A percentile compares a stretch with the other conserved stretches of the same genome.
Evolutionary conservation across 2,888 invertebrate genomes (phyloP).

Genomic region (Pemphredon lugubris): DNA sequence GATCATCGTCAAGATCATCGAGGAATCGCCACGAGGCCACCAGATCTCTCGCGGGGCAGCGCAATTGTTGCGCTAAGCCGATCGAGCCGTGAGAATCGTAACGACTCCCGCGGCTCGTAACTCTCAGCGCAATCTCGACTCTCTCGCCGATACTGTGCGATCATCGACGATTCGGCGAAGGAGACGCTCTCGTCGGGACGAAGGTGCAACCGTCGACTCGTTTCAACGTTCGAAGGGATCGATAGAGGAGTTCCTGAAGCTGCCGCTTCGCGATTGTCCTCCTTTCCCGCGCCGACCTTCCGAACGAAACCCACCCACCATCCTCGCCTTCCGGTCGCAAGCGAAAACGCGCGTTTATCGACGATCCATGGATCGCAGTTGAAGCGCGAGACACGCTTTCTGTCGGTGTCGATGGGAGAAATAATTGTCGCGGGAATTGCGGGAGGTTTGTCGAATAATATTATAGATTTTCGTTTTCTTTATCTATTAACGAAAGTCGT

Average conservation of each 20-base stretch:
- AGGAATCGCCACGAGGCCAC: conserved; percentile 66
- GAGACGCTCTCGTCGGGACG: conserved; percentile 20
- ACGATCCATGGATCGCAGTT: conserved; percentile 7
- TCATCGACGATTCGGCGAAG: conserved; percentile 39
- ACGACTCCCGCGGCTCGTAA: conserved; percentile 49
- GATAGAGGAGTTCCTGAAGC: conserved; percentile 35
- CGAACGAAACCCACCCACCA: conserved; percentile 42
- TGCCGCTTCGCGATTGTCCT: conserved; percentile 51
- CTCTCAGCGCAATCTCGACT: conserved; percentile 39
- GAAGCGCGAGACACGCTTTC: no score
- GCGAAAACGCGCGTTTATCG: conserved; percentile 27
- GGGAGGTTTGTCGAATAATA: conserved; percentile 1
- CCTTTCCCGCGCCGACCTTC: conserved; percentile 60
- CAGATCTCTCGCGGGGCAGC: conserved; percentile 50
- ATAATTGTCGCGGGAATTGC: no score
- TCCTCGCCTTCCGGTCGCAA: conserved; percentile 30
- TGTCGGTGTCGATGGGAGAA: no score
- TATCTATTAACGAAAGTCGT: conserved; percentile 45
- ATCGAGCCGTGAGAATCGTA: conserved; percentile 73
- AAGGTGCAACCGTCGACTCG: conserved; percentile 31
- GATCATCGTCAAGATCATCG: conserved; percentile 68
- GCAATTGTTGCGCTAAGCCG: conserved; percentile 42
- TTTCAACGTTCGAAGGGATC: conserved; percentile 44
- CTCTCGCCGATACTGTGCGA: conserved; percentile 12
- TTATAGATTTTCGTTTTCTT: conserved; percentile 14